Percentiles rank a stretch among this genome's conserved stretches.
These are phyloP conservation scores for Conistra vaccinii DNA, from an alignment of 2,888 invertebrate species.

Conservation along the genomic window DNA sequence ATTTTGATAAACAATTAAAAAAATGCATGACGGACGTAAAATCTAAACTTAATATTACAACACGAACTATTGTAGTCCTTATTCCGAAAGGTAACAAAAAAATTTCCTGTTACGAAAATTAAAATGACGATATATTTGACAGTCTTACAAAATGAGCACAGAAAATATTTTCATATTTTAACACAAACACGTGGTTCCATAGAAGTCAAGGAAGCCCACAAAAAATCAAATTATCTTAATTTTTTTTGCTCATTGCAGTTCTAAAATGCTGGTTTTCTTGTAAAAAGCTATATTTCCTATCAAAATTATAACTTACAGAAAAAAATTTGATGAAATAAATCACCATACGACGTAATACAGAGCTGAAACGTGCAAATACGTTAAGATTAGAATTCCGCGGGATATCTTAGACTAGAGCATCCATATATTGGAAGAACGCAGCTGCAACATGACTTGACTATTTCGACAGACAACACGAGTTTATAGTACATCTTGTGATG, in stretches of 20 bases:
- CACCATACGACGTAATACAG: not conserved
- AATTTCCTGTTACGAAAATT: constrained; percentile 14
- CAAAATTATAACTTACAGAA: constrained; percentile 42
- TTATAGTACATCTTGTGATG: constrained; percentile 25
- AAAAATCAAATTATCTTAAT: not conserved
- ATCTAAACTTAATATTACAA: constrained; percentile 20
- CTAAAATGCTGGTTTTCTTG: not conserved
- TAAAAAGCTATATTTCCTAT: constrained; percentile 40
- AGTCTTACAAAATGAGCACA: constrained; percentile 48
- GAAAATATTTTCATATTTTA: constrained; percentile 9
- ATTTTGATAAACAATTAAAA: constrained; percentile 3
- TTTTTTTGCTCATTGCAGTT: not conserved
- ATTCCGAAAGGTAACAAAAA: constrained; percentile 8
- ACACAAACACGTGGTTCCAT: not conserved
- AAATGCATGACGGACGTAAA: constrained; percentile 11
- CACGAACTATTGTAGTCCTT: constrained; percentile 7
- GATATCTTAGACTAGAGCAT: not conserved
- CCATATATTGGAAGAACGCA: not conserved
- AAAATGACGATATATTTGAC: constrained; percentile 33
- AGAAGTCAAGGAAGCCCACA: not conserved
- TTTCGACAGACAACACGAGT: constrained; percentile 3
- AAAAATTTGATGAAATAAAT: not conserved
- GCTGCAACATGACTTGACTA: constrained; percentile 6
- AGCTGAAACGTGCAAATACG: not conserved
- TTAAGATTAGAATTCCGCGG: not conserved